Percentiles rank a stretch among this genome's conserved stretches.
phyloP scores from a whole-genome alignment of 92 coral and sea anemone genomes.

The Diadumene lineata region DNA sequence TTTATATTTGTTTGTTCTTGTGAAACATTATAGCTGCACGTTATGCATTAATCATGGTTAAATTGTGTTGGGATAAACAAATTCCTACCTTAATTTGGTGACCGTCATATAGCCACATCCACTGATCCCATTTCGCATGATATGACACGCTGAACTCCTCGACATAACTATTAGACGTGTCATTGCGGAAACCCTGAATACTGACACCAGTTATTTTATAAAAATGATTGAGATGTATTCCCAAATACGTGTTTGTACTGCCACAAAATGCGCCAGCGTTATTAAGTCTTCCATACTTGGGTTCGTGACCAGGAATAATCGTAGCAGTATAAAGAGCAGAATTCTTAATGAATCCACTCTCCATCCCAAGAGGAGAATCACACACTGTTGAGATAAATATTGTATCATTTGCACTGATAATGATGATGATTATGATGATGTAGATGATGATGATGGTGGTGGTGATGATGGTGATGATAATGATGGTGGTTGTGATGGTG shows the following conservation, averaged over 20 bases:
- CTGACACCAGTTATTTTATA: slow-evolving; percentile 31
- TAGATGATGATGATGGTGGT: background rate
- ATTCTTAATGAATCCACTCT: slow-evolving; percentile 29
- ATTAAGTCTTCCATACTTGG: slow-evolving; percentile 46
- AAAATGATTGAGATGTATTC: slow-evolving; percentile 29
- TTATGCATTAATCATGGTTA: too few relatives aligned
- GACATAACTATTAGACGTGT: background rate
- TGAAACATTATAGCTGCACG: too few relatives aligned
- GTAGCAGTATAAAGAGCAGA: slow-evolving; percentile 23
- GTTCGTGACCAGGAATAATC: slow-evolving; percentile 4
- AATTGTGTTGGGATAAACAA: too few relatives aligned
- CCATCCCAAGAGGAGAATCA: slow-evolving; percentile 55
- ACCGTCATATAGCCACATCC: background rate
- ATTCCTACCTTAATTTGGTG: background rate
- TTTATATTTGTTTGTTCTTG: too few relatives aligned
- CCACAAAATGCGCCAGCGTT: slow-evolving; percentile 42
- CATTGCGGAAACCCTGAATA: background rate
- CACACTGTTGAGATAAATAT: slow-evolving; percentile 16
- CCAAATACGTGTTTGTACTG: background rate
- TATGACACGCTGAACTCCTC: background rate
- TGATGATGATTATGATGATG: background rate
- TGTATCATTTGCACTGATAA: background rate
- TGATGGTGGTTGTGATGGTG: background rate
- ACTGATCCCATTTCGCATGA: background rate
- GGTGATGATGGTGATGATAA: background rate